Conservation (phyloP, 2,888 invertebrate species). For the Diplolepis rosae region DNA sequence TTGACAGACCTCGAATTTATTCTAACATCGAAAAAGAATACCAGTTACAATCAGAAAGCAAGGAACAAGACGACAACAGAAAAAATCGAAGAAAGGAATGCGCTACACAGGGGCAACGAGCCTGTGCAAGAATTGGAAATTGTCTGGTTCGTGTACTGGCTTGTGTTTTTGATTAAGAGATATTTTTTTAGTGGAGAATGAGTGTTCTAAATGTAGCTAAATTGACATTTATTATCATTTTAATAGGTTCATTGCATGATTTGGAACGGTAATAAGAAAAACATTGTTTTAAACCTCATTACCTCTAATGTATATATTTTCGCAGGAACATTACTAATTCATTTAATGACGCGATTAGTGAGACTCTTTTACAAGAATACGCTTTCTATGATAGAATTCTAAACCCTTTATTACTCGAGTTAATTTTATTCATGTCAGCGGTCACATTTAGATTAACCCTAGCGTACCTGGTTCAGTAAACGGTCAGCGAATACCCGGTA, state of each 20-base stretch:
- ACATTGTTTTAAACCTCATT: background rate
- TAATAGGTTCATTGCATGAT: background rate
- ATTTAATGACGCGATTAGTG: background rate
- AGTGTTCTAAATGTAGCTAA: background rate
- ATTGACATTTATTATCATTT: background rate
- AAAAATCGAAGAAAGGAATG: constrained; percentile 67
- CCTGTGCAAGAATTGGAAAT: constrained; percentile 65
- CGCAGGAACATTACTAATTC: background rate
- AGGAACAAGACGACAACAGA: constrained; percentile 66
- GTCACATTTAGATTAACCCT: background rate
- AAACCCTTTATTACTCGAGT: background rate
- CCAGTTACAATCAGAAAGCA: constrained; percentile 51
- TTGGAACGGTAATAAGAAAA: background rate
- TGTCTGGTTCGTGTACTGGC: constrained; percentile 65
- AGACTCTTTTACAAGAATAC: background rate
- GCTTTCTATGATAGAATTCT: background rate
- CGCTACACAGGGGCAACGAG: constrained; percentile 62
- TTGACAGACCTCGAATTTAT: background rate
- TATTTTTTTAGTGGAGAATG: background rate
- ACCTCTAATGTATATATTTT: background rate
- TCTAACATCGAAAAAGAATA: background rate
- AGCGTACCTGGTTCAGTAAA: no score
- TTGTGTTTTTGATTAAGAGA: constrained; percentile 66
- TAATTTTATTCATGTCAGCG: background rate
- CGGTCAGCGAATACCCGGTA: no score